These are phyloP conservation scores for Dasysyrphus tricinctus DNA, from an alignment of 2,888 invertebrate species.

Conservation along the genomic window DNA sequence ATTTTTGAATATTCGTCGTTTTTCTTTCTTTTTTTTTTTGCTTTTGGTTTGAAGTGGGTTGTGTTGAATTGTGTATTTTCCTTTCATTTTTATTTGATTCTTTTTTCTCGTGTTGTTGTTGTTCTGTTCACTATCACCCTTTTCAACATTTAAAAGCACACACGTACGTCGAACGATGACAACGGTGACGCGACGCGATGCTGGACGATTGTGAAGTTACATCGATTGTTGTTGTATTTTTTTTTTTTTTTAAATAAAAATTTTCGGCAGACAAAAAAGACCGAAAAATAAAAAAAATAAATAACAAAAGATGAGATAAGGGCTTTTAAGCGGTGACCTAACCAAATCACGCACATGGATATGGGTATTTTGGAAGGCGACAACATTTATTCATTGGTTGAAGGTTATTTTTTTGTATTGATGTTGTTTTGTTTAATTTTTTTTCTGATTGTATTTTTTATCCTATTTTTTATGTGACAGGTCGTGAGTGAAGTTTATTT, in stretches of 20 bases:
- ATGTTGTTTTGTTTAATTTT: neutral
- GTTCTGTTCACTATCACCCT: conserved; percentile 44
- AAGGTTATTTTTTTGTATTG: neutral
- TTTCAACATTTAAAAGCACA: conserved; percentile 51
- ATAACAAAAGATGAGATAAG: conserved; percentile 66
- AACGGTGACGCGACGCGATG: neutral
- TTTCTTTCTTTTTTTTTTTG: neutral
- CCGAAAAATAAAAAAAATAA: conserved; percentile 40
- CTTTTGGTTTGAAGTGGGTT: conserved; percentile 48
- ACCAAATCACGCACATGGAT: conserved; percentile 75
- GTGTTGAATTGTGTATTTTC: conserved; percentile 47
- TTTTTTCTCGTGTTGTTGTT: neutral
- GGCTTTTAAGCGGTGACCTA: conserved; percentile 72
- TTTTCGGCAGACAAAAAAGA: conserved; percentile 62
- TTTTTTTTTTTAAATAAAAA: neutral
- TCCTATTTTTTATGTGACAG: conserved; percentile 67
- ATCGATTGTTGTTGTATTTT: conserved; percentile 3
- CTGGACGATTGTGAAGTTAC: conserved; percentile 14
- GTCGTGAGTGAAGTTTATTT: conserved; percentile 71
- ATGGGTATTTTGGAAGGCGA: conserved; percentile 69
- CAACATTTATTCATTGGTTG: conserved; percentile 65
- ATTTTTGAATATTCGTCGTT: conserved; percentile 52
- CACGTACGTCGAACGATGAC: conserved; percentile 15
- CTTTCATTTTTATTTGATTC: conserved; percentile 18
- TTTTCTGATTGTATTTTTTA: conserved; percentile 4